Base-by-base conservation (phyloP, 2,888 invertebrate genomes). In the Bugula neritina region DNA sequence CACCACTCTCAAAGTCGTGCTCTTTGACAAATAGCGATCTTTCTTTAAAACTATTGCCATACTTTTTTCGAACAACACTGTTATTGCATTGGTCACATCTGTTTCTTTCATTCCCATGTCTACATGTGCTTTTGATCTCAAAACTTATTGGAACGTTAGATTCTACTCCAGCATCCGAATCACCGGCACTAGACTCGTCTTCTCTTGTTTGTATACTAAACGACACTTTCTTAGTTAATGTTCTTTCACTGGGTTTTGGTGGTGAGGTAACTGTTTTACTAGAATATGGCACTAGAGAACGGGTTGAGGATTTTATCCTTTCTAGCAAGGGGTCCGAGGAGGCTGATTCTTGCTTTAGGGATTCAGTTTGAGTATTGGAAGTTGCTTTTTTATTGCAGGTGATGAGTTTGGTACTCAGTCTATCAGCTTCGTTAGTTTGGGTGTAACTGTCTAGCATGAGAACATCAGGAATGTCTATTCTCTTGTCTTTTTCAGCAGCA, bases 391-490 rank as follows among this genome's bases (percentile, higher is more conserved):
- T 43, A 10, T 43, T 43, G 43, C 5, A 34, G 2, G 27, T 63
- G 10, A 63, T 63, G 29, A 31, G 63, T 34, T 25, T 63, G 10
- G 63, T 63, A 27, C 34, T 63, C 31, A 63, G 63, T n/a, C 63
- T 63, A 31, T 63, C 63, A 31, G 27, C 63, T 31, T 63, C 63
- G 31, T 63, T 63, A 63, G 63, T 63, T n/a, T 63, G 63, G 3
- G 63, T 63, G 34, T 63, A 63, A 31, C 63, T 63, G 31, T 63
- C 63, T 31, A 63, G 31, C 63, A 63, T 63, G 10, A 63, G 63
- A 13, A 63, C 63, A 5, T 63, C 63, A 17, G 63, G 63, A 13
- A 31, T 27, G 17, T 2, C 31, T 10, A 63, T 31, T n/a, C 31
- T 27, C 2, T 25, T 25, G 10, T 2, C 17, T 3, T 13, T 2